A percentile compares a stretch with the other conserved stretches of the same genome.
phyloP scores from a whole-genome alignment of 23 tunicate species.

The Diplosoma virens region DNA sequence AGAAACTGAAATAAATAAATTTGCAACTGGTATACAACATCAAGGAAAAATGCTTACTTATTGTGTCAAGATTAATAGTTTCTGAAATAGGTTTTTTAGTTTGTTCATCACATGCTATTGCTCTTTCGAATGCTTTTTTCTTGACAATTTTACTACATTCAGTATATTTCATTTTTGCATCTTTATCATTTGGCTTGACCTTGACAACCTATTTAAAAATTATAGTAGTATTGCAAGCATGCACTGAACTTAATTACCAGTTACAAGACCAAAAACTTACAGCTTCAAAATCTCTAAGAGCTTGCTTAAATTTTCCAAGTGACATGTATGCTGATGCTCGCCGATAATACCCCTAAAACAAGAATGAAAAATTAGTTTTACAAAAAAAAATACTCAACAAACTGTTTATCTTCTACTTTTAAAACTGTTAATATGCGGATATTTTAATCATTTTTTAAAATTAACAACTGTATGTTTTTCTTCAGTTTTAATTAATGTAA shows the following conservation, averaged over 20 bases:
- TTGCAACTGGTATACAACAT: neutral
- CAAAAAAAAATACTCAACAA: no score
- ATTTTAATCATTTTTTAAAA: no score
- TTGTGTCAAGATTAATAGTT: conserved; percentile 67
- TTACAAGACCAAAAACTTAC: conserved; percentile 42
- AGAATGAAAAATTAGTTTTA: no score
- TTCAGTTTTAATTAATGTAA: no score
- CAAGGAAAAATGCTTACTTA: conserved; percentile 66
- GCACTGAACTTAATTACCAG: neutral
- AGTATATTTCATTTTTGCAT: conserved; percentile 71
- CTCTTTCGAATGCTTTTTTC: conserved; percentile 95
- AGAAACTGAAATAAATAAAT: neutral
- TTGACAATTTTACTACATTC: conserved; percentile 97
- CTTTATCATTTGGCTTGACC: conserved; percentile 75
- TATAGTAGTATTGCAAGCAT: neutral
- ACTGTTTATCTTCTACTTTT: no score
- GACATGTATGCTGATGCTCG: conserved; percentile 98
- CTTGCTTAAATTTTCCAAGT: conserved; percentile 89
- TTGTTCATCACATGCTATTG: conserved; percentile 83
- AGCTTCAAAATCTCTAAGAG: conserved; percentile 90
- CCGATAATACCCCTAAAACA: conserved; percentile 88
- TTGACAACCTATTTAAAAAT: conserved; percentile 52
- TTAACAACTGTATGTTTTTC: no score
- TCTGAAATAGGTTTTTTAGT: conserved; percentile 74
- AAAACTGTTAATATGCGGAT: no score